Evolutionary conservation across 1,140 invertebrate species (phyloP), one percentile per base, ranked within the genome.

Genomic region (Aphidius ervi): DNA sequence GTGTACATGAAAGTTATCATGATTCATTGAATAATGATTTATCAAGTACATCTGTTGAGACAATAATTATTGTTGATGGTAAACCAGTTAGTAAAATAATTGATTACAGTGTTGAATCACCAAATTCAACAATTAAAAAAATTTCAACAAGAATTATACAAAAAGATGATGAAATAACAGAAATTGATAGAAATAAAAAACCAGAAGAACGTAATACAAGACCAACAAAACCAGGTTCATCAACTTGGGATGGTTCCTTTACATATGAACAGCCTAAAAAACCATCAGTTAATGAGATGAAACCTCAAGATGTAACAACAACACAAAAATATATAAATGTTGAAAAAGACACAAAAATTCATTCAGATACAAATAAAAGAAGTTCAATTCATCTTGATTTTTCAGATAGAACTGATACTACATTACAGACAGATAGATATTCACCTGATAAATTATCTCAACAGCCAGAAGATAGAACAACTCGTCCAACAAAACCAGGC

Each of bases 41-140:
- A 8, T 65, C 72, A 2, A 62, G 73, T 0, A 73, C 70, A 4
- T 68, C 74, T 4, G 57, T 72, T 0, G 76, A 77, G 37, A 74
- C 72, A 0, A 63, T 76, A 0, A 67, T 76, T 7, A 63, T 71
- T 8, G 69, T 62, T 10, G 67, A 77, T 56, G 73, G 74, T 0
- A 69, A 71, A 20, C 74, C 74, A 6, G 47, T 66, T 6, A 69
- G 58, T 9, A 40, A 16, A 43, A 45, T 47, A 7, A 41, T 43
- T n/a, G 48, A 52, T 40, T 59, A 59, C 41, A 50, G 42, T 23
- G 48, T 59, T 52, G 47, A 37, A 5, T 58, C 56, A 43, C 42
- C 40, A 5, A 40, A 16, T 23, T 46, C 37, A 8, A 4, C 16
- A 7, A 42, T 46, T 2, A 7, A 16, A 45, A n/a, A 8, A 7